Evolutionary conservation across 2,797 vertebrate species (phyloP).

Genomic region (Lutjanus campechanus): DNA sequence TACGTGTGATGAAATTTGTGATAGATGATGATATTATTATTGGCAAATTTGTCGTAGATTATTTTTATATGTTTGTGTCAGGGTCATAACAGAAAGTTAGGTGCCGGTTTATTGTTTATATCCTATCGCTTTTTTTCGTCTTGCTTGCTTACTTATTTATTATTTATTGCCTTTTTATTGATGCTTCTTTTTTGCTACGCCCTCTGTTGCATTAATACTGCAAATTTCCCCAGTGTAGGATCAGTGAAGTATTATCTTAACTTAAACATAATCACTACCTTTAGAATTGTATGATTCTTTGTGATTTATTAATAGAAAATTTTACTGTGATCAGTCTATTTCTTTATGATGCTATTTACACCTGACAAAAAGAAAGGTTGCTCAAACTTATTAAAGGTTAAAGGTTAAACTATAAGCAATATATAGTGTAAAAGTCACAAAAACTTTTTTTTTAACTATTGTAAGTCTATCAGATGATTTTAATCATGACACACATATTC

Average conservation of each 20-base stretch:
- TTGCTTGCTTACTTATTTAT: too few relatives aligned
- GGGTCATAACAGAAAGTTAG: background rate
- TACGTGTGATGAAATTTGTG: background rate
- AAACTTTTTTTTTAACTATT: background rate
- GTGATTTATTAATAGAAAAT: background rate
- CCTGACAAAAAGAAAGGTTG: background rate
- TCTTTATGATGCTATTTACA: background rate
- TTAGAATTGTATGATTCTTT: background rate
- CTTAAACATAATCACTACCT: background rate
- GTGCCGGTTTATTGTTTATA: too few relatives aligned
- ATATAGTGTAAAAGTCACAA: background rate
- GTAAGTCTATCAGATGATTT: background rate
- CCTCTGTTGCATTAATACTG: too few relatives aligned
- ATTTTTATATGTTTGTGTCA: background rate
- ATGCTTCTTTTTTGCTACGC: too few relatives aligned
- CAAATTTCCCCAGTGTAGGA: too few relatives aligned
- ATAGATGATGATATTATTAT: background rate
- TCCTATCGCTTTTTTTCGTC: too few relatives aligned
- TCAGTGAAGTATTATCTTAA: too few relatives aligned
- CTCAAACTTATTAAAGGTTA: background rate
- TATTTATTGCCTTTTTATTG: too few relatives aligned
- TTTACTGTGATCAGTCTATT: background rate
- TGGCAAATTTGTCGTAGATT: background rate
- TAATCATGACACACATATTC: background rate
- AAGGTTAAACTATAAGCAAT: background rate